phyloP scores from a whole-genome alignment of 2,797 vertebrate genomes.

The Streptopelia turtur region DNA sequence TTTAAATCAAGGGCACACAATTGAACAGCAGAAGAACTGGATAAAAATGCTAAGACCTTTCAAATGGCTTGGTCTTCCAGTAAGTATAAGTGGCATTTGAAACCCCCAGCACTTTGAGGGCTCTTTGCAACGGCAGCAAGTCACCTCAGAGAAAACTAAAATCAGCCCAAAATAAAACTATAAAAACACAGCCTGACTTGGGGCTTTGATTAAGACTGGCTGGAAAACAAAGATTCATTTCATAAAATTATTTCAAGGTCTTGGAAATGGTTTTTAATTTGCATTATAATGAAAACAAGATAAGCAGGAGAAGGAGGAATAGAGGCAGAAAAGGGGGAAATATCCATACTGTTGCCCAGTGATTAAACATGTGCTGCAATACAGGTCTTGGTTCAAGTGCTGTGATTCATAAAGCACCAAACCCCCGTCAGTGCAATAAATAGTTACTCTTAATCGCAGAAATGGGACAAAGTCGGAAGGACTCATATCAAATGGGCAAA shows the following conservation, averaged over 20 bases:
- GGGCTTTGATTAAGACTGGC: not conserved
- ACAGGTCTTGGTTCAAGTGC: not conserved
- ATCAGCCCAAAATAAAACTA: not conserved
- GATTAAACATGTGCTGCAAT: not conserved
- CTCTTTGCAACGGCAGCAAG: not conserved
- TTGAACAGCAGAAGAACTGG: not conserved
- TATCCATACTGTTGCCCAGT: not conserved
- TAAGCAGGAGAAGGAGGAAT: not conserved
- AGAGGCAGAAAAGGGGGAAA: not conserved
- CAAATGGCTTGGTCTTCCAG: not conserved
- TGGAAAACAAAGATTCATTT: constrained; percentile 22
- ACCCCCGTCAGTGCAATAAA: not conserved
- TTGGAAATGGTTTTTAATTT: not conserved
- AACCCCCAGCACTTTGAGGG: not conserved
- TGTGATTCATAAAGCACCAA: not conserved
- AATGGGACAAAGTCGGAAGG: not conserved
- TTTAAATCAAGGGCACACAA: not conserved
- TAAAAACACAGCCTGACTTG: not conserved
- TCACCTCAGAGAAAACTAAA: not conserved
- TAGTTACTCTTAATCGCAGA: not conserved
- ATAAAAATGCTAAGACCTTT: not conserved
- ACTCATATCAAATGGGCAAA: not conserved
- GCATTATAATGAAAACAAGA: not conserved
- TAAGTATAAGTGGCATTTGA: not conserved
- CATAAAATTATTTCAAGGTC: not conserved